Percentiles rank a stretch among this genome's conserved stretches.
phyloP scores from a whole-genome alignment of 2,113 vertebrate species.

The Myotis yumanensis region DNA sequence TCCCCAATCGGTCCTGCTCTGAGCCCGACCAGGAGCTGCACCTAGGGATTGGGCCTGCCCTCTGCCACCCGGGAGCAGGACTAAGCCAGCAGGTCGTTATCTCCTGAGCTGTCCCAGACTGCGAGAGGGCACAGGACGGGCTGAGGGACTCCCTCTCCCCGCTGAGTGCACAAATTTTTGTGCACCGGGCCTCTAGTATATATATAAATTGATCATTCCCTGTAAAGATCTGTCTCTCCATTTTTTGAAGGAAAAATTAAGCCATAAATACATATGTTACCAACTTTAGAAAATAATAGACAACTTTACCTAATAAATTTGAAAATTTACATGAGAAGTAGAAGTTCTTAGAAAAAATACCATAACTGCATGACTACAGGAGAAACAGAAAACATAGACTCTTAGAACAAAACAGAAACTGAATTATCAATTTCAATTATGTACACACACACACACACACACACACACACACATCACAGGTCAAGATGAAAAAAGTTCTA shows the following conservation, averaged over 20 bases:
- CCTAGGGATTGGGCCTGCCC: too few species aligned
- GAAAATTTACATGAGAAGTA: not conserved
- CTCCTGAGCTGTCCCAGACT: too few species aligned
- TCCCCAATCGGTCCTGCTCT: too few species aligned
- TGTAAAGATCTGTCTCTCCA: not conserved
- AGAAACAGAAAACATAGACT: not conserved
- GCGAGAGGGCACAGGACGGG: too few species aligned
- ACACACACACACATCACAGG: not conserved
- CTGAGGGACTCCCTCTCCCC: too few species aligned
- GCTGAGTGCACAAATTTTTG: too few species aligned
- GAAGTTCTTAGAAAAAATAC: not conserved
- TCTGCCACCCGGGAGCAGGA: too few species aligned
- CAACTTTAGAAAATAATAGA: not conserved
- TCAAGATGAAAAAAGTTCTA: not conserved
- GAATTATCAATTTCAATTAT: constrained; percentile 29
- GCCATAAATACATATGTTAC: not conserved
- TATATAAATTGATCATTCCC: not conserved
- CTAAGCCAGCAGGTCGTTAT: too few species aligned
- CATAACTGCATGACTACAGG: not conserved
- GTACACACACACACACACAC: not conserved
- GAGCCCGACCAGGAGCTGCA: too few species aligned
- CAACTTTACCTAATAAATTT: not conserved
- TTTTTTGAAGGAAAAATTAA: constrained; percentile 1
- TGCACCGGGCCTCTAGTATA: too few species aligned
- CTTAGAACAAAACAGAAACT: not conserved